Base-by-base conservation (phyloP, 2,888 invertebrate species). In the Drosophila neonasuta region DNA sequence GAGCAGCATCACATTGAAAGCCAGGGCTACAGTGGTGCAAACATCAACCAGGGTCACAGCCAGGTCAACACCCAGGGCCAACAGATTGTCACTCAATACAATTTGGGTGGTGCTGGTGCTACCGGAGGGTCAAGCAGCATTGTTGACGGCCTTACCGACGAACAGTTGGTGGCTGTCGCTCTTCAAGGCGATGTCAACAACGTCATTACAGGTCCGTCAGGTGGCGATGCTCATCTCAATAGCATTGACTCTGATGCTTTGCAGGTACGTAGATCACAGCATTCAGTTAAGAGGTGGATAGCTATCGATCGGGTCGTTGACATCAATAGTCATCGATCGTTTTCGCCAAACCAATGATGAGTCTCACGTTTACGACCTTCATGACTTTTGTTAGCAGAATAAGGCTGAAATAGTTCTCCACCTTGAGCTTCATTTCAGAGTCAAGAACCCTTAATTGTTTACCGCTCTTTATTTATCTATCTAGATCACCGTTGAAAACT, bases 111-210 rank as follows among this genome's bases (percentile, higher is more conserved):
- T 1, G 11, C 29, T 0, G 48, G 55, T 2, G 51, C 56, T 1
- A n/a, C 36, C 36, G 36, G n/a, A n/a, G 36, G n/a, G 11, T 11
- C n/a, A 34, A 78, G 63, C 32, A 77, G 73, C 61, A 71, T 85
- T 45, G 36, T 88, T 13, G 86, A 87, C 15, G 89, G 88, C 1
- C 77, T 90, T 3, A 83, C 89, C 2, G 90, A 90, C 59, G 90
- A 89, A 42, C 90, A 90, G 65, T 61, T 90, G 9, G 90, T 90
- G 11, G 91, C 91, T 0, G 83, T 91, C 1, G 90, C 91, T 1
- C 64, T 90, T 2, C 91, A 90, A 36, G 74, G 86, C 0, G 88
- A 86, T 9, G 42, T 13, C 39, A 32, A 64, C 58, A 57, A 67
- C 20, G 6, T 74, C 6, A 60, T 75, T 5, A 73, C 78, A 1